phyloP scores from a whole-genome alignment of 1,140 invertebrate species.

The Dufourea novaeangliae region DNA sequence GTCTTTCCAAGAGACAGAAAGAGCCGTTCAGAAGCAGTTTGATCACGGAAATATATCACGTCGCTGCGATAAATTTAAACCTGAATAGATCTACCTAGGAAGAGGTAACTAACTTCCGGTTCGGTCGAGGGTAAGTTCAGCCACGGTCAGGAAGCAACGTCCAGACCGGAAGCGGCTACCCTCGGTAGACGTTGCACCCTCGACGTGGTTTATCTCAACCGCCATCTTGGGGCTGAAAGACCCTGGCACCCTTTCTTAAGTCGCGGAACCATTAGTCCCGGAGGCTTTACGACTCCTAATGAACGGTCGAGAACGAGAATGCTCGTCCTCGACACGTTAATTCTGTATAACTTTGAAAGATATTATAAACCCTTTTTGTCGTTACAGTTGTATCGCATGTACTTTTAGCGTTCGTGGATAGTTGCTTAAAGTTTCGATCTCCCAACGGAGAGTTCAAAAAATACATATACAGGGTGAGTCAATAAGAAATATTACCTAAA shows the following conservation, averaged over 20 bases:
- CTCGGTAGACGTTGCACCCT: constrained; percentile 33
- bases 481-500: too few relatives aligned
- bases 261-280: constrained; percentile 4
- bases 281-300: constrained; percentile 19
- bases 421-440: too few relatives aligned
- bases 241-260: constrained; percentile 3
- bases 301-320: not conserved
- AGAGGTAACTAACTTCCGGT: constrained; percentile 31
- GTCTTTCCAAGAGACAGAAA: not conserved
- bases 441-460: too few relatives aligned
- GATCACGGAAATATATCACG: constrained; percentile 11
- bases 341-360: too few relatives aligned
- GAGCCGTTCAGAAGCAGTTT: not conserved
- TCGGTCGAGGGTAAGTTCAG: constrained; percentile 12
- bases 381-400: too few relatives aligned
- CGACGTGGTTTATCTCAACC: constrained; percentile 38
- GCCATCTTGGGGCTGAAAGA: constrained; percentile 33
- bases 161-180: constrained; percentile 51
- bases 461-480: too few relatives aligned
- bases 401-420: too few relatives aligned
- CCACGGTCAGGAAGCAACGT: constrained; percentile 36
- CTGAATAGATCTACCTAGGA: constrained; percentile 16
- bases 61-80: constrained; percentile 24
- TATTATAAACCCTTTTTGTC: too few relatives aligned
- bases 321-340: too few relatives aligned